Evolutionary conservation across 1,140 invertebrate genomes (phyloP).

Genomic region (Anadara kagoshimensis): DNA sequence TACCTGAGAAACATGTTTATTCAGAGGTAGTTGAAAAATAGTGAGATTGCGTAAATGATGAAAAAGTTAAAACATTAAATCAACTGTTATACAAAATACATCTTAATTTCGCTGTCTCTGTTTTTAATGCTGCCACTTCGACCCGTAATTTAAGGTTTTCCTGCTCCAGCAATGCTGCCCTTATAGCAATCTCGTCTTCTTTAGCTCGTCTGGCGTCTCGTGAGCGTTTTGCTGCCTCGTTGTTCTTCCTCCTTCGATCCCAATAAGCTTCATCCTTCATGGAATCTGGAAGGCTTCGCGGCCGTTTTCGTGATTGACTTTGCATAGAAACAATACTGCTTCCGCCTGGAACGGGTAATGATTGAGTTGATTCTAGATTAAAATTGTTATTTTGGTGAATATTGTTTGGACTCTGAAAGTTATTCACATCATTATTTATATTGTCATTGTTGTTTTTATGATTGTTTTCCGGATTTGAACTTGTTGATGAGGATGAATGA

Average conservation of each 20-base stretch:
- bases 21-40: too few species aligned
- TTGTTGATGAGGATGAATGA: too few species aligned
- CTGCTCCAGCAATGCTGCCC: constrained; percentile 72
- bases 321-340: background rate
- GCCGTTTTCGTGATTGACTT: constrained; percentile 40
- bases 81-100: constrained; percentile 76
- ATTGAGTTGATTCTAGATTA: background rate
- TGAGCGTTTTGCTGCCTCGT: constrained; percentile 74
- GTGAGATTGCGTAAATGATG: too few species aligned
- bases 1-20: too few species aligned
- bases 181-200: constrained; percentile 72
- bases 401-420: background rate
- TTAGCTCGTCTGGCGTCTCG: constrained; percentile 71
- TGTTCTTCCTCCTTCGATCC: constrained; percentile 74
- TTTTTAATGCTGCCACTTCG: constrained; percentile 68
- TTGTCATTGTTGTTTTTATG: too few species aligned
- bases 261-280: constrained; percentile 72
- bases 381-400: background rate
- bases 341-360: background rate
- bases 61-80: background rate
- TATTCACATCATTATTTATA: too few species aligned
- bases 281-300: constrained; percentile 60
- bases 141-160: constrained; percentile 72
- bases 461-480: too few species aligned
- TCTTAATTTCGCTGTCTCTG: constrained; percentile 74